Base-by-base conservation (phyloP, 2,113 vertebrate genomes). In the Chroicocephalus ridibundus region DNA sequence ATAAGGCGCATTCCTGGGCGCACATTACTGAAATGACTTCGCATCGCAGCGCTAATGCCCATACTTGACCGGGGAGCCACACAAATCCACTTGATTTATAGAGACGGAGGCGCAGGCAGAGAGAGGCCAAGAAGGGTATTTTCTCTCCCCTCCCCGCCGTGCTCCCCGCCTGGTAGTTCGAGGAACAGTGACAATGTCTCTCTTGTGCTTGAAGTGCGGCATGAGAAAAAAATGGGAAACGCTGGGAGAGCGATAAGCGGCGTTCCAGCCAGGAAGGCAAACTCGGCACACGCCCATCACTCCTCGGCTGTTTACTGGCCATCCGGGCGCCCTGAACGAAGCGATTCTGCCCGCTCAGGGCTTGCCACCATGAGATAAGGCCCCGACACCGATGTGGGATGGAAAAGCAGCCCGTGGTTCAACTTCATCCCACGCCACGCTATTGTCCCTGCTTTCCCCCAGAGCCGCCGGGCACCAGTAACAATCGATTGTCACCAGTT, bases 1-100 rank as follows among this genome's bases (percentile, higher is more conserved):
- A 97, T 92, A 97, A 97, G 91, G 80, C 4, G 0, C 95, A 95
- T 97, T 97, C 96, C 93, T 81, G 77, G 82, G 91, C 4, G 34
- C 65, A 4, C 82, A 31, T 81, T 62, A 4, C 88, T 86, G 93
- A 81, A 26, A 90, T 89, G 95, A 69, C 80, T 86, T 82, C 2
- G 14, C 24, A 6, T 9, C 6, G 0, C n/a, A 10, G 71, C 13
- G 5, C 40, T 51, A 72, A 94, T 93, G 90, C 94, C 88, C 90
- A 40, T 86, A 92, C 95, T 93, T 95, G 95, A 95, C 85, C 47
- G 10, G 57, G 86, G 84, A 87, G 81, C 93, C 5, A 7, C 91
- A 87, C 85, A 61, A 95, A 95, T 17, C 93, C 91, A 36, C 91
- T 96, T 89, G 95, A 95, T 96, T 92, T 89, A 91, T 49, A 76